Conservation (phyloP, 1,140 invertebrate species). For the Bradynema listronoti region DNA sequence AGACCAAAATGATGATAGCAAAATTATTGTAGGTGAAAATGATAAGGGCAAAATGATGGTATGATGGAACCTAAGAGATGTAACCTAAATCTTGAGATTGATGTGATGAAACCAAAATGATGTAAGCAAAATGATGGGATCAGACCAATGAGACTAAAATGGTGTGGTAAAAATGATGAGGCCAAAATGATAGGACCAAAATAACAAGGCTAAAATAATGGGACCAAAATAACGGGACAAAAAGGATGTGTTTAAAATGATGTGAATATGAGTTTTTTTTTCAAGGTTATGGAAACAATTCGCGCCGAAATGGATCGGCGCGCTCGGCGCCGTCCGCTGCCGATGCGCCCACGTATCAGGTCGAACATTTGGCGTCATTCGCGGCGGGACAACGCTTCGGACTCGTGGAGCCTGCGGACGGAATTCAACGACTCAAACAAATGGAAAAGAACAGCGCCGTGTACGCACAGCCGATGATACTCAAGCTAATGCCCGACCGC, state of each 20-base stretch:
- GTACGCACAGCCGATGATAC: conserved; percentile 67
- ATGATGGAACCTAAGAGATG: too few relatives aligned
- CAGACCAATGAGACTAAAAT: too few relatives aligned
- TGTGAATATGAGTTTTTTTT: not conserved
- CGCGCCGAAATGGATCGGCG: not conserved
- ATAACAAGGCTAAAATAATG: not conserved
- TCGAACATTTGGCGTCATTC: conserved; percentile 96
- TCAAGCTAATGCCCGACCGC: conserved; percentile 62
- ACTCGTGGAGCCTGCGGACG: conserved; percentile 66
- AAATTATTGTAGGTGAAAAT: too few relatives aligned
- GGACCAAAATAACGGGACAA: not conserved
- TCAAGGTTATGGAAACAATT: conserved; percentile 6
- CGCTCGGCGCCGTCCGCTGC: not conserved
- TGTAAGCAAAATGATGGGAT: too few relatives aligned
- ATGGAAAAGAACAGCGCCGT: conserved; percentile 95
- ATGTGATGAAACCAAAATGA: too few relatives aligned
- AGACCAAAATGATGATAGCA: too few relatives aligned
- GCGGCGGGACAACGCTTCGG: conserved; percentile 66
- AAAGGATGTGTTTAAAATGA: not conserved
- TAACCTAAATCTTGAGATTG: too few relatives aligned
- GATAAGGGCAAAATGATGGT: too few relatives aligned
- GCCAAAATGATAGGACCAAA: too few relatives aligned
- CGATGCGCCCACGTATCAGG: conserved; percentile 68
- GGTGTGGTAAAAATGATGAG: too few relatives aligned
- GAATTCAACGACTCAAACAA: conserved; percentile 85